phyloP scores from a whole-genome alignment of 1,140 invertebrate genomes.

The Cecropterus lyciades region DNA sequence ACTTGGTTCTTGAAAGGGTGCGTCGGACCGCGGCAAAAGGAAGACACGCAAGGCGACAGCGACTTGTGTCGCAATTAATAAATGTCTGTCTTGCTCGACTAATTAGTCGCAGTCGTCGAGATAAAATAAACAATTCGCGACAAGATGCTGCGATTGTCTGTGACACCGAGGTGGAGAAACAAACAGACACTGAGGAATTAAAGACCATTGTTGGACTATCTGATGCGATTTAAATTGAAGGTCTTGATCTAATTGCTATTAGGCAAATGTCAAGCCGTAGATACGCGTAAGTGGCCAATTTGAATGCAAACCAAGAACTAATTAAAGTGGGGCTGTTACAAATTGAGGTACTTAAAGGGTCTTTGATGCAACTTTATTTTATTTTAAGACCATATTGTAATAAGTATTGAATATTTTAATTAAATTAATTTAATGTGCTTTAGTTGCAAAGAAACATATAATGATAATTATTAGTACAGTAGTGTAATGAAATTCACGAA shows the following conservation, averaged over 20 bases:
- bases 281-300: constrained; percentile 29
- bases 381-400: no score
- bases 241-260: constrained; percentile 35
- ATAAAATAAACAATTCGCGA: constrained; percentile 68
- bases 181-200: constrained; percentile 24
- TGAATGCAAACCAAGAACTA: constrained; percentile 21
- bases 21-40: constrained; percentile 60
- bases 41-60: constrained; percentile 51
- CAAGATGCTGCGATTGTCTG: constrained; percentile 58
- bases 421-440: no score
- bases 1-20: constrained; percentile 55
- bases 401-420: no score
- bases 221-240: constrained; percentile 32
- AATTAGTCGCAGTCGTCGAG: constrained; percentile 71
- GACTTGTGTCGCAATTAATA: constrained; percentile 79
- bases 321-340: constrained; percentile 8
- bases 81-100: constrained; percentile 69
- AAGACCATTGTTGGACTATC: constrained; percentile 29
- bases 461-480: no score
- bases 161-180: constrained; percentile 41
- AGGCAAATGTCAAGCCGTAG: constrained; percentile 32
- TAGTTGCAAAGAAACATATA: no score
- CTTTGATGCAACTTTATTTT: not conserved
- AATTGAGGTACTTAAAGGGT: not conserved
- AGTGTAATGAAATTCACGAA: no score